These are phyloP conservation scores for Aphis craccivora DNA, from an alignment of 1,140 invertebrate genomes.

Conservation along the genomic window DNA sequence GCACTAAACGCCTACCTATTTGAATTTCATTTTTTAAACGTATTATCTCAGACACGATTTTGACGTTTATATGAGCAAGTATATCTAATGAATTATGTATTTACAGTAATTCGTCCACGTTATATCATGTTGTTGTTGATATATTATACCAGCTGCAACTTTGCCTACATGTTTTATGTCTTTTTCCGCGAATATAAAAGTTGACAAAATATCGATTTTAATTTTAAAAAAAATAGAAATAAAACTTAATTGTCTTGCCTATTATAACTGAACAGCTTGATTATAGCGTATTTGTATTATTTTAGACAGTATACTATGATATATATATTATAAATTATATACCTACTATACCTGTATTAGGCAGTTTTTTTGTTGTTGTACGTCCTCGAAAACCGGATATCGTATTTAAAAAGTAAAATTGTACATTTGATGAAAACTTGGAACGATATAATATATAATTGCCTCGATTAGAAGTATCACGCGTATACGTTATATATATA, in stretches of 20 bases:
- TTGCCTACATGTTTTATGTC: neutral
- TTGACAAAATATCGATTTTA: neutral
- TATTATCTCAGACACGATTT: neutral
- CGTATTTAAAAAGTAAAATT: neutral
- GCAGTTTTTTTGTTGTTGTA: neutral
- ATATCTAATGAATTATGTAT: neutral
- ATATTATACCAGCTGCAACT: neutral
- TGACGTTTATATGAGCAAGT: neutral
- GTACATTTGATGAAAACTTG: neutral
- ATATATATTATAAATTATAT: too few species aligned
- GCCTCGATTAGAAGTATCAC: too few species aligned
- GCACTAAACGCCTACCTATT: neutral
- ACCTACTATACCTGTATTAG: too few species aligned
- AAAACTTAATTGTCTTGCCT: neutral
- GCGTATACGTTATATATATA: neutral
- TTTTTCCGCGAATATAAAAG: neutral
- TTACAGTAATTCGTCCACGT: neutral
- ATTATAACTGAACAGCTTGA: neutral
- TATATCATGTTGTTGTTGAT: neutral
- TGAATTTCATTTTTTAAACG: neutral
- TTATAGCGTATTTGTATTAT: neutral
- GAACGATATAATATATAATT: neutral
- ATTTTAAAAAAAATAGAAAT: neutral
- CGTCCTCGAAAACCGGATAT: neutral
- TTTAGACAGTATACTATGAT: neutral